Evolutionary conservation across 1,140 invertebrate species (phyloP).

Genomic region (Neocloeon triangulifer): DNA sequence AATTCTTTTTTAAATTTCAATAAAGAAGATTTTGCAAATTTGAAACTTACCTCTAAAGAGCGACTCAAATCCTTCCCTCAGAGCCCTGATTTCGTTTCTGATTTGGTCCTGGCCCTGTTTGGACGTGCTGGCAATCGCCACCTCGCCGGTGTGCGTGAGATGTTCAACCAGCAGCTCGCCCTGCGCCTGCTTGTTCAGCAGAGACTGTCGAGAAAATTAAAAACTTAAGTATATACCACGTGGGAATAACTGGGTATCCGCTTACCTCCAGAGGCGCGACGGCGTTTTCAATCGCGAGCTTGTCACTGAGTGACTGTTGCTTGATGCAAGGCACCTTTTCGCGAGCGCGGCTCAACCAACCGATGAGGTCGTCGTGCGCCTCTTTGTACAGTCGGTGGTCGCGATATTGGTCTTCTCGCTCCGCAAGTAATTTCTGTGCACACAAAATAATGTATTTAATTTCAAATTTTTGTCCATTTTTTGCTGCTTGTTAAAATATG

Average conservation of each 20-base stretch:
- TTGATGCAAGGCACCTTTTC: slow-evolving; percentile 75
- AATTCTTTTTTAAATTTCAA: too few relatives aligned
- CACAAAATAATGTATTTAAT: slow-evolving; percentile 13
- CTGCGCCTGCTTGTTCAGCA: slow-evolving; percentile 75
- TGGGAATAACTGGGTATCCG: too few relatives aligned
- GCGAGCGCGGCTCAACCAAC: slow-evolving; percentile 60
- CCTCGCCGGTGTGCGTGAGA: slow-evolving; percentile 61
- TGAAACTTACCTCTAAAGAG: slow-evolving; percentile 37
- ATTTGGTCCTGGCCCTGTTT: slow-evolving; percentile 54
- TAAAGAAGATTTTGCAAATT: too few relatives aligned
- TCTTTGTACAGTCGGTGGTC: slow-evolving; percentile 75
- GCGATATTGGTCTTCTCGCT: slow-evolving; percentile 65
- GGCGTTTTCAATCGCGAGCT: slow-evolving; percentile 67
- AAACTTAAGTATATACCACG: neutral
- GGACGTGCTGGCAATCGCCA: slow-evolving; percentile 62
- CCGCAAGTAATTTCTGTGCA: slow-evolving; percentile 45
- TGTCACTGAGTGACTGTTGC: slow-evolving; percentile 62
- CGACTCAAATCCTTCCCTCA: slow-evolving; percentile 62
- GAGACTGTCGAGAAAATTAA: slow-evolving; percentile 16
- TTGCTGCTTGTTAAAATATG: slow-evolving; percentile 1
- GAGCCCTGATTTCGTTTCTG: slow-evolving; percentile 57
- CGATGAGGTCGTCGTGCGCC: slow-evolving; percentile 64
- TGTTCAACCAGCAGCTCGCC: slow-evolving; percentile 71
- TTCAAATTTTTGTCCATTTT: too few relatives aligned
- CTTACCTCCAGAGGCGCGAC: slow-evolving; percentile 53